Conservation (phyloP, 1,140 invertebrate genomes). For the Temnothorax longispinosus region DNA sequence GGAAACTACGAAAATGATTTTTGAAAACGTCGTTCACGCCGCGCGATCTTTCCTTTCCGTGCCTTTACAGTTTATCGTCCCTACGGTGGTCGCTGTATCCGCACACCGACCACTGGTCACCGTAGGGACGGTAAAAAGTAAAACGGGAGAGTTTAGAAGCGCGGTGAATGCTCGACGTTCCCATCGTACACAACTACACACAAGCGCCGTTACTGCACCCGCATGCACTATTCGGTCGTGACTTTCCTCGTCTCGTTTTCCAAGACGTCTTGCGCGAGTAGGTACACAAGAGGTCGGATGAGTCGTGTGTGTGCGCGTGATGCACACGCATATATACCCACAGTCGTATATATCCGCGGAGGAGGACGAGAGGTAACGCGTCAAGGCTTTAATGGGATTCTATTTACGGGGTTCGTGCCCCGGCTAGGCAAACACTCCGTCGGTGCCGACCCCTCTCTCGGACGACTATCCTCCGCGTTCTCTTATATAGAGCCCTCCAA, state of each 20-base stretch:
- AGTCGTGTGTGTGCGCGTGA: conserved; percentile 18
- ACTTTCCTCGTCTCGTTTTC: conserved; percentile 51
- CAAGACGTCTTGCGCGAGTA: conserved; percentile 30
- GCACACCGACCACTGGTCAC: conserved; percentile 16
- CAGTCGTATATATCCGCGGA: conserved; percentile 47
- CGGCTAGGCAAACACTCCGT: conserved; percentile 82
- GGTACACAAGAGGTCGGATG: conserved; percentile 44
- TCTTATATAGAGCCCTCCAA: conserved; percentile 41
- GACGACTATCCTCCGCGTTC: conserved; percentile 19
- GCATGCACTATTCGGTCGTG: conserved; percentile 55
- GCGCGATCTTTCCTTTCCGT: not conserved
- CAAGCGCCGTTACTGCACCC: conserved; percentile 45
- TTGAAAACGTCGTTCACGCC: not conserved
- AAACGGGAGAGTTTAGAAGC: not conserved
- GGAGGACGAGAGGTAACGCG: conserved; percentile 74
- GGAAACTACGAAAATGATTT: conserved; percentile 2
- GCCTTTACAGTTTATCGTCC: conserved; percentile 1
- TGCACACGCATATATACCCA: conserved; percentile 24
- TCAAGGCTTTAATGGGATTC: conserved; percentile 84
- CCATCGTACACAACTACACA: conserved; percentile 13
- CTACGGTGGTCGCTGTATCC: conserved; percentile 6
- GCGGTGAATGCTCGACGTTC: conserved; percentile 22
- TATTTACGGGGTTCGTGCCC: conserved; percentile 83
- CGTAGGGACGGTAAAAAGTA: conserved; percentile 14
- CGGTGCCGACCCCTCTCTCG: conserved; percentile 25